phyloP scores from a whole-genome alignment of 2,113 vertebrate species.

The Tachuris rubrigastra region DNA sequence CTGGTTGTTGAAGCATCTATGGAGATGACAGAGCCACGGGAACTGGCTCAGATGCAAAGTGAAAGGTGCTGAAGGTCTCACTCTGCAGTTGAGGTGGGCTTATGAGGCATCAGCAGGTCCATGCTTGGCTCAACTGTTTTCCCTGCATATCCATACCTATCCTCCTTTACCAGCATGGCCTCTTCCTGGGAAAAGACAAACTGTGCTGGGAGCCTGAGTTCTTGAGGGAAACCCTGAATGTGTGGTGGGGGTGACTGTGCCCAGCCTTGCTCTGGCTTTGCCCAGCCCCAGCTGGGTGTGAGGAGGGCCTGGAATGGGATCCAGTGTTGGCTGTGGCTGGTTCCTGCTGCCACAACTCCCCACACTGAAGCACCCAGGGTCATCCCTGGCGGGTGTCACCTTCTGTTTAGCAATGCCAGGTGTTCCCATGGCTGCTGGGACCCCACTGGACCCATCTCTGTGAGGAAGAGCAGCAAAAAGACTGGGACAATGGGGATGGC shows the following conservation, averaged over 20 bases:
- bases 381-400: rapidly evolving
- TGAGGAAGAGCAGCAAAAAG: neutral
- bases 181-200: neutral
- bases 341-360: neutral
- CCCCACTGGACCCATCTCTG: rapidly evolving
- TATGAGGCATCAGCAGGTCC: neutral
- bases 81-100: neutral
- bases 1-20: neutral
- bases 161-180: neutral
- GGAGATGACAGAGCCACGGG: neutral
- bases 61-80: neutral
- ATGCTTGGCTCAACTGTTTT: neutral
- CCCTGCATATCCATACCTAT: neutral
- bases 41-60: neutral
- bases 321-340: rapidly evolving
- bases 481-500: neutral
- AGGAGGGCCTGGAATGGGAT: neutral
- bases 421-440: neutral
- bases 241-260: neutral
- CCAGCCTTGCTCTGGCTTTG: neutral
- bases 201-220: rapidly evolving
- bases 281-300: neutral
- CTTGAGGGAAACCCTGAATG: neutral
- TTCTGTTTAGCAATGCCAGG: neutral
- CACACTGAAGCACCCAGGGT: neutral